Evolutionary conservation across 2,888 invertebrate species (phyloP), one percentile per base, ranked within the genome.

Genomic region (Phytoseiulus persimilis): DNA sequence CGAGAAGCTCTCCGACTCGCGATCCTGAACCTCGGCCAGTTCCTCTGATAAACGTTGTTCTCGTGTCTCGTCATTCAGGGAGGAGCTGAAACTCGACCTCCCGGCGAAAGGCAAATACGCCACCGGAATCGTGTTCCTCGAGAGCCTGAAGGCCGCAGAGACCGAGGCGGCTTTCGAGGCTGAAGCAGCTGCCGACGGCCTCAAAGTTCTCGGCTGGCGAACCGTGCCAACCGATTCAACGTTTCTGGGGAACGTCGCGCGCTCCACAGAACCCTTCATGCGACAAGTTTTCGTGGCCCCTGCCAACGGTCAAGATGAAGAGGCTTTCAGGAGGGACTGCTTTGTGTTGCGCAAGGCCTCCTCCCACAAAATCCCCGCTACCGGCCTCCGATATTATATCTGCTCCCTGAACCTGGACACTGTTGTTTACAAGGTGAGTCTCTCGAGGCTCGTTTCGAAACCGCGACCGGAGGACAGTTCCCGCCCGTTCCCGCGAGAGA

Each of bases 111-210:
- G 98, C 5, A 94, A 95, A 91, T 99, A 99, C 94, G 99, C 98
- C 90, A 98, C 98, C 32, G 99, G 99, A 90, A 97, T 99, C 91
- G 95, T 99, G 92, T 99, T 97, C 94, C 94, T 98, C 93, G 97
- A 98, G 93, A 83, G 89, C n/a, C 89, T 90, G 0, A 90, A 91
- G 83, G 84, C 90, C 31, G 84, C 90, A 92, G 95, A 95, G 91
- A 95, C 95, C 90, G 97, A 98, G 93, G 94, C 94, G 91, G 95
- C 95, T 92, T 98, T 99, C 93, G 94, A 95, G 91, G 95, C 94
- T 91, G 94, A 98, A 92, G 97, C 98, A 90, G 94, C 95, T 91
- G 95, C 95, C 91, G 94, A 96, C 92, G 95, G 95, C 45, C 94
- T 98, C 91, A 94, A 94, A 93, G 95, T 99, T 90, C 93, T 99